Conservation (phyloP, 2,797 vertebrate genomes). For the Danio tinwini region DNA sequence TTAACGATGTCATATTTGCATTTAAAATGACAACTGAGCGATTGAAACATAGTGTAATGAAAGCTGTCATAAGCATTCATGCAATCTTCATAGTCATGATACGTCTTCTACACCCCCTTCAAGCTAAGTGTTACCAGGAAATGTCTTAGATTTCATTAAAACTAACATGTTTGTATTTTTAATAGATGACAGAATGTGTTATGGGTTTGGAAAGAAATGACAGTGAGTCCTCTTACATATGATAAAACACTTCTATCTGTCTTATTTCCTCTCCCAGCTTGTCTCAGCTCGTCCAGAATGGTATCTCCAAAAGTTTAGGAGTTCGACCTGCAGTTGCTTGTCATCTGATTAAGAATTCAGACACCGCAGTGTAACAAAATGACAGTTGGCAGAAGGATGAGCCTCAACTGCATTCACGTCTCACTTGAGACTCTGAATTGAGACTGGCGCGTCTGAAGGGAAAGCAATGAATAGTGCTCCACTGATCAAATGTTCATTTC, state of each 20-base stretch:
- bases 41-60: no score
- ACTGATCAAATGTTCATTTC: background rate
- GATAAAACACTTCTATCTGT: background rate
- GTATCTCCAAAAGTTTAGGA: constrained; percentile 67
- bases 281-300: constrained; percentile 38
- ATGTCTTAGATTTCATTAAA: no score
- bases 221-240: no score
- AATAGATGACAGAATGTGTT: no score
- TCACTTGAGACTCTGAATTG: constrained; percentile 12
- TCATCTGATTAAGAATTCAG: constrained; percentile 70
- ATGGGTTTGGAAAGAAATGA: no score
- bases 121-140: no score
- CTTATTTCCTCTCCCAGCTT: constrained; percentile 9
- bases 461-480: constrained; percentile 9
- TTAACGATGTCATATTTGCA: no score
- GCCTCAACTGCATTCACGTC: constrained; percentile 17
- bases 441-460: constrained; percentile 9
- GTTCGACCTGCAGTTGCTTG: constrained; percentile 55
- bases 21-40: no score
- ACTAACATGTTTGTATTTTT: no score
- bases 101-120: no score
- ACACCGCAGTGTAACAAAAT: constrained; percentile 58
- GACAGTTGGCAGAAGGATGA: constrained; percentile 59
- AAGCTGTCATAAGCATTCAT: no score
- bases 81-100: no score